Conservation (phyloP, 2,888 invertebrate genomes). For the Brachypterus glaber region DNA sequence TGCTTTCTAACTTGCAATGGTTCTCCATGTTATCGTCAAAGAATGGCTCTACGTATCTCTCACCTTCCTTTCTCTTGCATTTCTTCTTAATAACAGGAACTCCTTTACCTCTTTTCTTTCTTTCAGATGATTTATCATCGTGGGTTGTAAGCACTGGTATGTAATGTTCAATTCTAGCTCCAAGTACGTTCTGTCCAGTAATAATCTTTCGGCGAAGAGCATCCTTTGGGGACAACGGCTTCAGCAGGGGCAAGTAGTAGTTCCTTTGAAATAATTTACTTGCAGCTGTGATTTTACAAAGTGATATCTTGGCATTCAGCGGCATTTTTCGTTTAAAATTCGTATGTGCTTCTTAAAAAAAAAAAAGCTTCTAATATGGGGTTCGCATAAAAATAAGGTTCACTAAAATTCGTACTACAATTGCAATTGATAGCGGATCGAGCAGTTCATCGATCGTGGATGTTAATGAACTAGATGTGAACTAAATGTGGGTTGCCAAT, state of each 20-base stretch:
- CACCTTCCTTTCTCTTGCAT: slow-evolving; percentile 28
- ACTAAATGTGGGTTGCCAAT: slow-evolving; percentile 26
- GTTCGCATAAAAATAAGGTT: slow-evolving; percentile 14
- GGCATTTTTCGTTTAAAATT: too few relatives aligned
- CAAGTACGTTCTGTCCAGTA: slow-evolving; percentile 61
- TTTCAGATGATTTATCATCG: slow-evolving; percentile 31
- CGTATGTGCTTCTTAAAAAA: slow-evolving; percentile 2
- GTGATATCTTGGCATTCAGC: slow-evolving; percentile 41
- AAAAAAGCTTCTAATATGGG: too few relatives aligned
- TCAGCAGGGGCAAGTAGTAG: slow-evolving; percentile 70
- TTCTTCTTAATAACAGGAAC: slow-evolving; percentile 36
- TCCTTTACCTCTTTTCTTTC: slow-evolving; percentile 33
- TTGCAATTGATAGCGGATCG: slow-evolving; percentile 16
- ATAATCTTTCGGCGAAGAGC: slow-evolving; percentile 71
- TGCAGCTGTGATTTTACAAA: slow-evolving; percentile 72
- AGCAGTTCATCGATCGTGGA: slow-evolving; percentile 22
- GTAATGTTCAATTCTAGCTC: slow-evolving; percentile 53
- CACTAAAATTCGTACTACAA: slow-evolving; percentile 22
- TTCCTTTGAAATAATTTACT: slow-evolving; percentile 71
- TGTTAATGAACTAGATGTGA: slow-evolving; percentile 31
- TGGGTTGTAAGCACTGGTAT: slow-evolving; percentile 58
- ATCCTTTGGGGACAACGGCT: slow-evolving; percentile 71
- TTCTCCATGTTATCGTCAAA: slow-evolving; percentile 36
- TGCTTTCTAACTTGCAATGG: slow-evolving; percentile 26
- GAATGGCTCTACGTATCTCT: slow-evolving; percentile 35